These are phyloP conservation scores for Morpho achilles DNA, from an alignment of 2,888 invertebrate species.

Conservation along the genomic window DNA sequence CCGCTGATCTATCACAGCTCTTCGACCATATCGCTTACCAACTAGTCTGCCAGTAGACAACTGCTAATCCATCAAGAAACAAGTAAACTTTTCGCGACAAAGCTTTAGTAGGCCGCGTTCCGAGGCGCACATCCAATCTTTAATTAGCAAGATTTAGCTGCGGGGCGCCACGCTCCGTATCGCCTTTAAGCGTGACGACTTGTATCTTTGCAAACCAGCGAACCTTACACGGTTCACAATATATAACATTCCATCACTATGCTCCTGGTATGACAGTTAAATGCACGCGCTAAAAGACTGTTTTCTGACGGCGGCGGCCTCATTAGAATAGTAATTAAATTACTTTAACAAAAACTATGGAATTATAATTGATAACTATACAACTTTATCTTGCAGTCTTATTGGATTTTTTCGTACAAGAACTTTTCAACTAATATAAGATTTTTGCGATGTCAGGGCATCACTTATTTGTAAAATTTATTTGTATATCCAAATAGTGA, in stretches of 20 bases:
- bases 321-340: conserved; percentile 18
- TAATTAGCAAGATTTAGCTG: conserved; percentile 53
- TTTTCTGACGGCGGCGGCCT: conserved; percentile 25
- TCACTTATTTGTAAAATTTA: too few species aligned
- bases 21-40: too few species aligned
- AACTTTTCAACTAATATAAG: too few species aligned
- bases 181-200: conserved; percentile 39
- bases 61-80: too few species aligned
- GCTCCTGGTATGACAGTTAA: conserved; percentile 37
- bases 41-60: too few species aligned
- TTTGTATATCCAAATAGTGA: too few species aligned
- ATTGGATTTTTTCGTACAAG: too few species aligned
- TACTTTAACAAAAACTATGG: not conserved
- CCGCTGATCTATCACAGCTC: too few species aligned
- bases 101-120: conserved; percentile 46
- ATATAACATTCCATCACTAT: conserved; percentile 40
- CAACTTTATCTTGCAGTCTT: too few species aligned
- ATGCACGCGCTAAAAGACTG: conserved; percentile 36
- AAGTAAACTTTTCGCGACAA: conserved; percentile 40
- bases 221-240: conserved; percentile 19
- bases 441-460: too few species aligned
- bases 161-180: conserved; percentile 30
- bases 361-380: too few species aligned
- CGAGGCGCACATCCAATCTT: conserved; percentile 55
- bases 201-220: conserved; percentile 6